Evolutionary conservation across 2,797 vertebrate genomes (phyloP).

Genomic region (Sparus aurata): DNA sequence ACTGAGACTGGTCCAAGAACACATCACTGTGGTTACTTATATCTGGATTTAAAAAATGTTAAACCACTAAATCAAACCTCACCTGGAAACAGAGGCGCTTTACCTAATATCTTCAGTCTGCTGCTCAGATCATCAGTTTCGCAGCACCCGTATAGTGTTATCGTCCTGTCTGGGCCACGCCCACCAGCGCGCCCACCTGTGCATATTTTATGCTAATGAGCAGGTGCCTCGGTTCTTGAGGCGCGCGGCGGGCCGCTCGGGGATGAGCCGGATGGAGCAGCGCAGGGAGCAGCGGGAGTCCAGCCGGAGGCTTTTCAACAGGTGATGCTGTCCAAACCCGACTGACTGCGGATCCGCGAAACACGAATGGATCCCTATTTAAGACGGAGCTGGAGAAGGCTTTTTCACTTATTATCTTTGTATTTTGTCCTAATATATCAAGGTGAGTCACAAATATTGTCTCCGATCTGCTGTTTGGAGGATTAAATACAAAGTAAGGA

Average conservation of each 20-base stretch:
- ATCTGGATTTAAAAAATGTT: too few relatives aligned
- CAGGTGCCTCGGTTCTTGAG: conserved; percentile 70
- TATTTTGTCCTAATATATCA: conserved; percentile 83
- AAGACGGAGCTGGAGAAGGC: conserved; percentile 73
- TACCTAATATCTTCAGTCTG: neutral
- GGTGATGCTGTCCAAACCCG: conserved; percentile 76
- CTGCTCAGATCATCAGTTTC: neutral
- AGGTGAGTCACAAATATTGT: conserved; percentile 76
- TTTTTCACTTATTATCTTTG: conserved; percentile 66
- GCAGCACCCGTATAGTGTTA: neutral
- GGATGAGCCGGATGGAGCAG: conserved; percentile 77
- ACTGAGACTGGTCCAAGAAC: neutral
- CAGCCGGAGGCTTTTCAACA: conserved; percentile 69
- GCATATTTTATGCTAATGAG: conserved; percentile 87
- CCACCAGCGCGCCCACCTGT: conserved; percentile 40
- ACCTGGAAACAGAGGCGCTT: neutral
- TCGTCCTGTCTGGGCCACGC: conserved; percentile 13
- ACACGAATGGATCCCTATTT: conserved; percentile 86
- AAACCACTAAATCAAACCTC: neutral
- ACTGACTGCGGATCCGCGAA: conserved; percentile 78
- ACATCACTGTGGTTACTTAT: neutral
- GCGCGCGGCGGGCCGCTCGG: conserved; percentile 55
- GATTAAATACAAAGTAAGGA: too few relatives aligned
- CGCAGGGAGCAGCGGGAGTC: conserved; percentile 65
- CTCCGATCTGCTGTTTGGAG: neutral